These are phyloP conservation scores for Silurus meridionalis DNA, from an alignment of 2,113 vertebrate genomes.

Conservation along the genomic window DNA sequence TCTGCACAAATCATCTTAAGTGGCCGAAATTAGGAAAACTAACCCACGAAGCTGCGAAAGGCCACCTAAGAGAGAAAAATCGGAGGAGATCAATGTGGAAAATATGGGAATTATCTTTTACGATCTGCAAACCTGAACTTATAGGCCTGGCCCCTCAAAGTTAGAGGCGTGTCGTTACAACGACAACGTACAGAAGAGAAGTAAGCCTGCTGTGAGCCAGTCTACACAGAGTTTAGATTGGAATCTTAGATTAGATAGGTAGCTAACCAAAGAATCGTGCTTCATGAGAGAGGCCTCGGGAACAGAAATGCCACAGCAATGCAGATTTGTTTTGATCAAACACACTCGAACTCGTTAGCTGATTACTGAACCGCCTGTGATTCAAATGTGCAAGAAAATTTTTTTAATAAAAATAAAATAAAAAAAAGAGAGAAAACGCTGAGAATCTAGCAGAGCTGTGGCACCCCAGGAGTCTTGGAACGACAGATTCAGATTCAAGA, in stretches of 20 bases:
- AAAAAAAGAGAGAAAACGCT: neutral
- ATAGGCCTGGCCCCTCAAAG: neutral
- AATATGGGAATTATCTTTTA: neutral
- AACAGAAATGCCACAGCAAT: neutral
- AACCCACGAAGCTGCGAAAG: neutral
- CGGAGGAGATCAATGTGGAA: neutral
- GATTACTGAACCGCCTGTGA: conserved; percentile 13
- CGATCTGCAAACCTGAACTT: neutral
- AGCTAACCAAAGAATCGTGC: neutral
- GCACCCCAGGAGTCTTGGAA: conserved; percentile 10
- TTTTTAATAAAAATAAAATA: too few relatives aligned
- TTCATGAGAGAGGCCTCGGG: neutral
- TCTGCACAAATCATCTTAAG: neutral
- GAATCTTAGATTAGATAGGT: neutral
- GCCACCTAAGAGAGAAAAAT: neutral
- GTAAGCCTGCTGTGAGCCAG: neutral
- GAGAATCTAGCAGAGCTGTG: neutral
- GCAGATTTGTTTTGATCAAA: neutral
- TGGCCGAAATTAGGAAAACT: neutral
- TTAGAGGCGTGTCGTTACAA: neutral
- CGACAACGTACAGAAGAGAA: neutral
- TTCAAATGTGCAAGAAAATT: neutral
- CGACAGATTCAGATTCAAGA: conserved; percentile 17
- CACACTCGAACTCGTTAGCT: conserved; percentile 12
- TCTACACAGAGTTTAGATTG: neutral